Evolutionary conservation across 2,888 invertebrate species (phyloP).

Genomic region (Xylophagus ater): DNA sequence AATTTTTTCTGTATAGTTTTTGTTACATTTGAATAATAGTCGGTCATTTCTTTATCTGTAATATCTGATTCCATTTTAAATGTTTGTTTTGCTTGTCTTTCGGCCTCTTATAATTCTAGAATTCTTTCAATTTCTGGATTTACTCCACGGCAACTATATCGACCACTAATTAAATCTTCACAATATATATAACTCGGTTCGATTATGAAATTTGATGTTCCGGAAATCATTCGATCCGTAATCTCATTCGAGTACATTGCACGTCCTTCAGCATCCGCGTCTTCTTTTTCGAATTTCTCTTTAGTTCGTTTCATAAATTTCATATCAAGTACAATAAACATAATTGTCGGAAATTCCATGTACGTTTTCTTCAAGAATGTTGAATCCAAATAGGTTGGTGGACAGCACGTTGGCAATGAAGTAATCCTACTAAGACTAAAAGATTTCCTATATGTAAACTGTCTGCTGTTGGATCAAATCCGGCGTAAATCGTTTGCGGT

Average conservation of each 20-base stretch:
- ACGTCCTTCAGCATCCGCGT: constrained; percentile 49
- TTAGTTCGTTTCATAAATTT: constrained; percentile 67
- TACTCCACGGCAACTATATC: constrained; percentile 85
- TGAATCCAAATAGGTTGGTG: constrained; percentile 79
- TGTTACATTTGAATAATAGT: constrained; percentile 41
- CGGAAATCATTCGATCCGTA: constrained; percentile 57
- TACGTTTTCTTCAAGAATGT: too few relatives aligned
- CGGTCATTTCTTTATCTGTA: constrained; percentile 55
- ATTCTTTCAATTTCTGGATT: constrained; percentile 83
- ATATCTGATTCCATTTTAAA: constrained; percentile 46
- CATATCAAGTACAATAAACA: constrained; percentile 75
- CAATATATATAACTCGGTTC: constrained; percentile 69
- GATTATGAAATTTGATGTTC: constrained; percentile 51
- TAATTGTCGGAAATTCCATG: too few relatives aligned
- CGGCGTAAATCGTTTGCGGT: constrained; percentile 81
- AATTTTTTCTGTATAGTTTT: constrained; percentile 43
- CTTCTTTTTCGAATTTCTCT: constrained; percentile 55
- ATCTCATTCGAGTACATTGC: constrained; percentile 62
- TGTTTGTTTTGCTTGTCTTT: constrained; percentile 24
- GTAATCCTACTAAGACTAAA: constrained; percentile 73
- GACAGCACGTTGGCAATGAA: constrained; percentile 87
- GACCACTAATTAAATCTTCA: constrained; percentile 68
- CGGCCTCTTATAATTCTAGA: constrained; percentile 48
- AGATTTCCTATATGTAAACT: constrained; percentile 96
- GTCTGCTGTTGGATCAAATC: constrained; percentile 95